These are phyloP conservation scores for Aleiodes alternator DNA, from an alignment of 2,888 invertebrate species.

Conservation along the genomic window DNA sequence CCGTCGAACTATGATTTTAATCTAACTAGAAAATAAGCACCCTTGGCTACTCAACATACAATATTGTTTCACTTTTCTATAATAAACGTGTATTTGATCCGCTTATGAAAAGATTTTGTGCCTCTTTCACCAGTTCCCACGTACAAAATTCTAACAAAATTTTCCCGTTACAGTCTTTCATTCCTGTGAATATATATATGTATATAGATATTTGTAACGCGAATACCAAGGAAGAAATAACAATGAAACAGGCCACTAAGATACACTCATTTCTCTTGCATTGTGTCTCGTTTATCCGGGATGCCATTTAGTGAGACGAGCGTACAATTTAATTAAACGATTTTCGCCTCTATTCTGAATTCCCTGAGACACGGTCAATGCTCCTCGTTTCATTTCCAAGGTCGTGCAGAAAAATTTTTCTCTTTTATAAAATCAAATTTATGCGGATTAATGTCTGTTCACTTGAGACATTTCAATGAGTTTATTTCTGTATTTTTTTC, in stretches of 20 bases:
- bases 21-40: too few relatives aligned
- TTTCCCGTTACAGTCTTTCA: constrained; percentile 41
- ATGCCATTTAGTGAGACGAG: constrained; percentile 47
- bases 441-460: not conserved
- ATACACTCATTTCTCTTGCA: constrained; percentile 53
- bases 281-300: constrained; percentile 57
- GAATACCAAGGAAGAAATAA: constrained; percentile 65
- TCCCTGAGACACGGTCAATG: constrained; percentile 46
- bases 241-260: constrained; percentile 32
- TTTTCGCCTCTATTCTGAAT: constrained; percentile 36
- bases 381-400: constrained; percentile 39
- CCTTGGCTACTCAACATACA: too few relatives aligned
- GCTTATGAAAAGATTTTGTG: constrained; percentile 38
- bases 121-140: constrained; percentile 56
- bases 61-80: constrained; percentile 38
- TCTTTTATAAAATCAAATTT: not conserved
- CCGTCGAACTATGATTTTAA: too few relatives aligned
- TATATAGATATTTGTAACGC: constrained; percentile 57
- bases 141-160: constrained; percentile 49
- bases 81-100: constrained; percentile 36
- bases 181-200: constrained; percentile 56
- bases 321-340: constrained; percentile 9
- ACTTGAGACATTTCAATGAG: too few relatives aligned
- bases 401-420: not conserved
- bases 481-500: too few relatives aligned